Conservation (phyloP, 2,888 invertebrate genomes). For the Strigamia maritima region DNA sequence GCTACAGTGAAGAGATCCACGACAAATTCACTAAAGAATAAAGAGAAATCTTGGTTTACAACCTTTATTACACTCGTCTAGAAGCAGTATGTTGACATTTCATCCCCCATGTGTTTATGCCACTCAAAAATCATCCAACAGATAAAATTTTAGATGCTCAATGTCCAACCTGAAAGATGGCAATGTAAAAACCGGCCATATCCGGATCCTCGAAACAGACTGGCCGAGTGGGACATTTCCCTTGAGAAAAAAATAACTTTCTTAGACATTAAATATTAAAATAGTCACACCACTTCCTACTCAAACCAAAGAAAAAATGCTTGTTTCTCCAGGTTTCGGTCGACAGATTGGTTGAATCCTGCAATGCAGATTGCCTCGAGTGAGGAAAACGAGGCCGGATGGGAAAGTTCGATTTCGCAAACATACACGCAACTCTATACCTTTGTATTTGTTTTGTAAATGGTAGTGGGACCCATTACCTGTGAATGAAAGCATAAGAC, state of each 20-base stretch:
- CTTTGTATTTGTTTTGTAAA: constrained; percentile 30
- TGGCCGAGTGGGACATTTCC: too few relatives aligned
- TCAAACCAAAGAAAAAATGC: not conserved
- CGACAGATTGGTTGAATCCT: not conserved
- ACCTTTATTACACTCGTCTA: too few relatives aligned
- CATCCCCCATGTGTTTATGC: too few relatives aligned
- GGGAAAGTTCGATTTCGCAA: constrained; percentile 31
- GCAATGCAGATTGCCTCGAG: constrained; percentile 30
- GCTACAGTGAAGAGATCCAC: not conserved
- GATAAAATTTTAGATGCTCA: too few relatives aligned
- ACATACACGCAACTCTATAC: constrained; percentile 28
- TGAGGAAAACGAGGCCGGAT: constrained; percentile 20
- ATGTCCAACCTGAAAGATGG: too few relatives aligned
- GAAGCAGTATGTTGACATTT: too few relatives aligned
- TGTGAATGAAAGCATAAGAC: constrained; percentile 1
- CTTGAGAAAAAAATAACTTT: too few relatives aligned
- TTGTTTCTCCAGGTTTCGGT: not conserved
- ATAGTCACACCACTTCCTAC: not conserved
- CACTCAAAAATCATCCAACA: too few relatives aligned
- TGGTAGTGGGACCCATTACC: constrained; percentile 23
- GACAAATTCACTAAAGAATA: too few relatives aligned
- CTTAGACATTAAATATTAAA: not conserved
- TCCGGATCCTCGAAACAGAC: too few relatives aligned
- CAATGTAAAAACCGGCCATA: not conserved
- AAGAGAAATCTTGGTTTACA: too few relatives aligned